phyloP scores from a whole-genome alignment of 2,888 invertebrate species.

The Aromia moschata region DNA sequence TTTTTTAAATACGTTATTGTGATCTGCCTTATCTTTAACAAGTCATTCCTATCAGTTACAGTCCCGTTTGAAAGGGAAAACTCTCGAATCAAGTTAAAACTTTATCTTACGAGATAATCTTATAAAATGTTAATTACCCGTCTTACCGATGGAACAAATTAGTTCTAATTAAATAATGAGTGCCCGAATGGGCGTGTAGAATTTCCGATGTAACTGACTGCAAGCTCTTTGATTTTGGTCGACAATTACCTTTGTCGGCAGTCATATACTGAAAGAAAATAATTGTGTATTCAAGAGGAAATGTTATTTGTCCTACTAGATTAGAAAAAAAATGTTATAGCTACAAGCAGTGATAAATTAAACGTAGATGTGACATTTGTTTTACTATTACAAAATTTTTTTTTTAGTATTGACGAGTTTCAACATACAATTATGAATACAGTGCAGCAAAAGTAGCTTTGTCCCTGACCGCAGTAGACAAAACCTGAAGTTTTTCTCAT shows the following conservation, averaged over 20 bases:
- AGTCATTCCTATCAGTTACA: neutral
- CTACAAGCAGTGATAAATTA: too few species aligned
- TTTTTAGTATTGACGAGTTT: too few species aligned
- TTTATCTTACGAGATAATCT: neutral
- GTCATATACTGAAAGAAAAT: too few species aligned
- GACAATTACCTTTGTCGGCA: neutral
- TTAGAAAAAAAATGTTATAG: too few species aligned
- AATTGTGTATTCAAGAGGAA: too few species aligned
- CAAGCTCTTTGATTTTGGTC: neutral
- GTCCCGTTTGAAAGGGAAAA: neutral
- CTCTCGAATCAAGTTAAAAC: neutral
- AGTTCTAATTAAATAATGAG: neutral
- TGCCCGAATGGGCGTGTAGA: neutral
- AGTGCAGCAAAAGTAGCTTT: too few species aligned
- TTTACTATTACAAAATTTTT: too few species aligned
- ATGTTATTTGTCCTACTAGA: too few species aligned
- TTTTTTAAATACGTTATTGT: neutral
- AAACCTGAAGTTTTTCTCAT: too few species aligned
- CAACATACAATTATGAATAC: too few species aligned
- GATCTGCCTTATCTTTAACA: neutral
- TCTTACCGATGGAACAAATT: neutral
- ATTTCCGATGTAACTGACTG: neutral
- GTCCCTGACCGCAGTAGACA: too few species aligned
- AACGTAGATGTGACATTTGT: too few species aligned
- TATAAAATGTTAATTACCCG: neutral